A percentile compares a stretch with the other conserved stretches of the same genome.
Conservation (phyloP, 2,113 vertebrate genomes). For the human region GRCh38 chr1:114130501-114131000, state of each 20-base stretch:
- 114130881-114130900: not conserved
- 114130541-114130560: not conserved
- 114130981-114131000: not conserved
- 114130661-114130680: not conserved
- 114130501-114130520: not conserved
- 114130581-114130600: not conserved
- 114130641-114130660: not conserved
- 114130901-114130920: not conserved
- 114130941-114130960: not conserved
- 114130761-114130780: not conserved
- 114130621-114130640: not conserved
- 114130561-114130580: not conserved
- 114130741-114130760: not conserved
- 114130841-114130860: not conserved
- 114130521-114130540: not conserved
- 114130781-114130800: not conserved
- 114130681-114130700: not conserved
- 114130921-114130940: slow-evolving; percentile 16
- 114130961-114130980: not conserved
- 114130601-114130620: not conserved
- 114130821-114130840: not conserved
- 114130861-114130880: not conserved
- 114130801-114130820: not conserved
- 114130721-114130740: not conserved
- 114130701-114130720: not conserved